Conservation (phyloP, 2,888 invertebrate genomes). For the Platynereis dumerilii region DNA sequence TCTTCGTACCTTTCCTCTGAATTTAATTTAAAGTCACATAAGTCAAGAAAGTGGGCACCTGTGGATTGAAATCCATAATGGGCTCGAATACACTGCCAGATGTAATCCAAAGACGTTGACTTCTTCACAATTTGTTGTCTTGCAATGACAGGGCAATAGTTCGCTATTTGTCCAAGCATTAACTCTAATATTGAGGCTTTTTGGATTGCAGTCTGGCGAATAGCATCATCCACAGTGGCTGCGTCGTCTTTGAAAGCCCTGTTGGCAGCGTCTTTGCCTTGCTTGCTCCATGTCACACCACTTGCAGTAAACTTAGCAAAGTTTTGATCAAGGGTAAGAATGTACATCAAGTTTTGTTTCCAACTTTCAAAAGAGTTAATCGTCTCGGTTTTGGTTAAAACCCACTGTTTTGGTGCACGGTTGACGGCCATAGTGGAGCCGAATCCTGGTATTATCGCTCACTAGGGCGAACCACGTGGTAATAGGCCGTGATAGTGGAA, state of each 20-base stretch:
- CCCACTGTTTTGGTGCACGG: constrained; percentile 28
- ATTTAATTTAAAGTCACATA: constrained; percentile 26
- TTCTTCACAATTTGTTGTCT: constrained; percentile 4
- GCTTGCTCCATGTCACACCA: constrained; percentile 24
- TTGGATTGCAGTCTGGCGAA: constrained; percentile 6
- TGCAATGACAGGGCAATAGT: constrained; percentile 19
- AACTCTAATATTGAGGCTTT: constrained; percentile 10
- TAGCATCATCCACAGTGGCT: background rate
- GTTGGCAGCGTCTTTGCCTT: constrained; percentile 11
- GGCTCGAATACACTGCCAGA: constrained; percentile 24
- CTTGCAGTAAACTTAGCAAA: constrained; percentile 26
- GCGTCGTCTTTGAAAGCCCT: constrained; percentile 20
- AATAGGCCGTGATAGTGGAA: too few species aligned
- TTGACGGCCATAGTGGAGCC: too few species aligned
- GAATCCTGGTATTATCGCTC: too few species aligned
- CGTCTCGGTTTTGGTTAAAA: constrained; percentile 26
- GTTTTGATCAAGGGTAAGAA: constrained; percentile 23
- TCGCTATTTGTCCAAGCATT: constrained; percentile 20
- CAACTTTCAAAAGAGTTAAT: constrained; percentile 31
- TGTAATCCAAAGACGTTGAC: constrained; percentile 23
- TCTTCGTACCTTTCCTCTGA: constrained; percentile 36
- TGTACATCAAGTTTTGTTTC: constrained; percentile 26
- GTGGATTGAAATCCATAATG: constrained; percentile 30
- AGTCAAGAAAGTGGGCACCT: constrained; percentile 24
- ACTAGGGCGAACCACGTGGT: too few species aligned